Conservation (phyloP, 2,113 vertebrate genomes). For the Megaceryle torquata region DNA sequence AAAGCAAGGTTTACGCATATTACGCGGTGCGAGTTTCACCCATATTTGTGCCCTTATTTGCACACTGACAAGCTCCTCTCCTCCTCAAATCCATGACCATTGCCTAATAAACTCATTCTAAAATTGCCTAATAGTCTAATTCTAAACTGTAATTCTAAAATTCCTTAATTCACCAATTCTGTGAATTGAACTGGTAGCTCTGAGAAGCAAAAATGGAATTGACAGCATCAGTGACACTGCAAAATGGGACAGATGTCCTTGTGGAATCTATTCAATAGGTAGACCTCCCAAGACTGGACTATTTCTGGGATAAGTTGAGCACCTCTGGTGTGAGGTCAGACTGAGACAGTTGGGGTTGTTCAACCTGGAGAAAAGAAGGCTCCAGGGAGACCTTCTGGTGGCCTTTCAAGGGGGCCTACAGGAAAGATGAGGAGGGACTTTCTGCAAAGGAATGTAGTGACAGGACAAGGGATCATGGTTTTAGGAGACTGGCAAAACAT, state of each 20-base stretch:
- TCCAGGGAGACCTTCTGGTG: neutral
- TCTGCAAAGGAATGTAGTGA: too few relatives aligned
- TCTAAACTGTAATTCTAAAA: neutral
- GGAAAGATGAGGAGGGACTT: neutral
- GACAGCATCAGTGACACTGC: too few relatives aligned
- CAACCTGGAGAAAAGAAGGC: neutral
- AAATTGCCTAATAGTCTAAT: neutral
- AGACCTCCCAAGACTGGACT: neutral
- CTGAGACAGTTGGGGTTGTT: neutral
- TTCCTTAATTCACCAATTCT: neutral
- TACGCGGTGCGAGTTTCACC: neutral
- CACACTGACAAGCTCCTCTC: neutral
- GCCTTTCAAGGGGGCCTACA: neutral
- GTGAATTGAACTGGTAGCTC: neutral
- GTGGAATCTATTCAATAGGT: neutral
- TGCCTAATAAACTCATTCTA: neutral
- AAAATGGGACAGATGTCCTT: neutral
- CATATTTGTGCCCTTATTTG: neutral
- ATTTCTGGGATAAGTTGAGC: neutral
- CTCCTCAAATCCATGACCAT: neutral
- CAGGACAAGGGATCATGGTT: neutral
- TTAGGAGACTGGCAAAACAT: too few relatives aligned
- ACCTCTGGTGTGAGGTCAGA: neutral
- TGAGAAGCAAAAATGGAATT: neutral
- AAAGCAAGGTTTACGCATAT: accelerated